phyloP scores from a whole-genome alignment of 92 coral and sea anemone genomes.

The Actinostola sp. region DNA sequence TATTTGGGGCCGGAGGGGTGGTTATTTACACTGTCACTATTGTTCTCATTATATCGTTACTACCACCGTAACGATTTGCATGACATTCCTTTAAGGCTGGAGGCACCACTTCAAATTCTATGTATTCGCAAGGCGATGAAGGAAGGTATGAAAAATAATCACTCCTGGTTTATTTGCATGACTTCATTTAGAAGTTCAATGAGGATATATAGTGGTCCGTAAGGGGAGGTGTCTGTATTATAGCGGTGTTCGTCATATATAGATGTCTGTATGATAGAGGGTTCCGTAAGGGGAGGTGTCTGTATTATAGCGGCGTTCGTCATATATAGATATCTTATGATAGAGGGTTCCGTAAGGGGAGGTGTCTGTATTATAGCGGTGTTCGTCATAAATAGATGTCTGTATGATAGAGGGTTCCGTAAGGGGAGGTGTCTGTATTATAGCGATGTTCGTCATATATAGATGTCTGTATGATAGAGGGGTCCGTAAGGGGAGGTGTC shows the following conservation, averaged over 20 bases:
- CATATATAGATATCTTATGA: no score
- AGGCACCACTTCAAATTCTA: constrained; percentile 38
- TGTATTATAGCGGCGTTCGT: no score
- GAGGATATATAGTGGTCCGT: background rate
- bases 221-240: background rate
- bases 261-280: no score
- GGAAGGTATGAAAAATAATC: constrained; percentile 44
- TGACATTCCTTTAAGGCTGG: background rate
- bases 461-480: no score
- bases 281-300: no score
- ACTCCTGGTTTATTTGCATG: background rate
- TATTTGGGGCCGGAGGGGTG: no score
- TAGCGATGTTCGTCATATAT: no score
- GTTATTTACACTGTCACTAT: background rate
- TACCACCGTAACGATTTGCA: background rate
- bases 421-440: background rate
- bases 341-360: background rate
- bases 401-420: background rate
- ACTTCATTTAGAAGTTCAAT: background rate
- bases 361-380: background rate
- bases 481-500: background rate
- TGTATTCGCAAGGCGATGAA: constrained; percentile 46
- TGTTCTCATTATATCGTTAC: background rate
- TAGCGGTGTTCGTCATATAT: no score
- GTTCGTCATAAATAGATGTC: no score